Percentiles rank a stretch among this genome's conserved stretches.
Evolutionary conservation across 2,113 vertebrate species (phyloP).

Genomic region (Stictonetta naevosa): DNA sequence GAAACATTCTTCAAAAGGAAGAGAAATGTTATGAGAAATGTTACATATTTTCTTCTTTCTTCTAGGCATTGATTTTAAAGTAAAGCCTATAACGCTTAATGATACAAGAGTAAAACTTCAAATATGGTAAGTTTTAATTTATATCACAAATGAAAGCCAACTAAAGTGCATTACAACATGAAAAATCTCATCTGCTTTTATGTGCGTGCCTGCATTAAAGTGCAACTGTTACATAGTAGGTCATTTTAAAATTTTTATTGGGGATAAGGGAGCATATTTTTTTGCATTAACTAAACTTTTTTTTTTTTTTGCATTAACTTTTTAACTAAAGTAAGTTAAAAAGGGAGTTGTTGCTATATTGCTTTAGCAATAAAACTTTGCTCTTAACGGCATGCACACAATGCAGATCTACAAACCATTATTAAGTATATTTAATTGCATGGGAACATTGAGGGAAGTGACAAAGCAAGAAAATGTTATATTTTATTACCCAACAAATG

Average conservation of each 20-base stretch:
- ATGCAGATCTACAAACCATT: fast-evolving
- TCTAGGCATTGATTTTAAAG: slow-evolving; percentile 80
- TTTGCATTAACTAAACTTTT: neutral
- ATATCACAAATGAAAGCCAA: neutral
- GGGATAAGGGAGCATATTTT: neutral
- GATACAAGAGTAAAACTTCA: slow-evolving; percentile 75
- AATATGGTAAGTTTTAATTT: slow-evolving; percentile 75
- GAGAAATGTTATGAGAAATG: neutral
- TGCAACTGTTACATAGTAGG: neutral
- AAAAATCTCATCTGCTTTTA: neutral
- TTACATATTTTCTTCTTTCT: slow-evolving; percentile 35
- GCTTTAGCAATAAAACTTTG: neutral
- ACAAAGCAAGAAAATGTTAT: neutral
- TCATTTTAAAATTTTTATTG: neutral
- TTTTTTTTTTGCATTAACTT: too few relatives aligned
- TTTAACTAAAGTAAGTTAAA: neutral
- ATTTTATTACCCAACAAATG: neutral
- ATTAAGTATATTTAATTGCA: neutral
- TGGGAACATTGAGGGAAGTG: neutral
- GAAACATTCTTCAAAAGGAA: neutral
- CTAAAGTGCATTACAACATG: neutral
- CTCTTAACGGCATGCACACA: neutral
- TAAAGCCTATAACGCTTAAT: slow-evolving; percentile 66
- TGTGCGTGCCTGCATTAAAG: neutral
- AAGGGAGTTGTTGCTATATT: neutral